Base-by-base conservation (phyloP, 2,888 invertebrate genomes). In the Parasteatoda lunata region DNA sequence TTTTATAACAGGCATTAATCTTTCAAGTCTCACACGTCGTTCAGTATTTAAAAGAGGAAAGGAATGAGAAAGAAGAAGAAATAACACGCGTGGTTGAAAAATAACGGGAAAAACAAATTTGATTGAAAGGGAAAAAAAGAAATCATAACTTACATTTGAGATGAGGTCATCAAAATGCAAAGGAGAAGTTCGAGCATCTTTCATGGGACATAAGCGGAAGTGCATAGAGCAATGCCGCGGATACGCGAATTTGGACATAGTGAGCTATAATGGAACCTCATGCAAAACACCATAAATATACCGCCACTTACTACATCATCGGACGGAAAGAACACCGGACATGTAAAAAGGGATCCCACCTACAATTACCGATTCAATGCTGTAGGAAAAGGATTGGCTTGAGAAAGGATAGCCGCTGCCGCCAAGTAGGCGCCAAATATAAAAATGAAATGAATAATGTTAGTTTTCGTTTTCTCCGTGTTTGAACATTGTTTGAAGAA, bases 161-260 rank as follows among this genome's bases (percentile, higher is more conserved):
- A 77, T 72, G 77, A 84, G 77, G 71, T 84, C 83, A 52, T 86
- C 85, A 11, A 80, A 77, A n/a, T 69, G 76, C 52, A 80, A 52
- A 3, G 88, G 88, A 45, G 89, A 75, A 11, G 80, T 85, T 45
- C 89, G 80, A 13, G 88, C 84, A 64, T 89, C 89, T 72, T 82
- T 88, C 88, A 89, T 88, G 11, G 89, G 89, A 83, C 89, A 89
- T 47, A 89, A 52, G 5, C 89, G 89, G 83, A 89, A 89, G 78
- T 89, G 89, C 4, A 88, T 75, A 48, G 81, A 76, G 49, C 84
- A 88, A 54, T 79, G 73, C 9, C 72, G 73, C 30, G 84, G 83
- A 47, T 84, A 84, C 11, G 88, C 88, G 66, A 87, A 87, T 9
- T 77, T 72, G 45, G 87, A 87, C 87, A 87, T 87, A 11, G 9